These are phyloP conservation scores for Sisyra terminalis DNA, from an alignment of 2,888 invertebrate species.

Conservation along the genomic window DNA sequence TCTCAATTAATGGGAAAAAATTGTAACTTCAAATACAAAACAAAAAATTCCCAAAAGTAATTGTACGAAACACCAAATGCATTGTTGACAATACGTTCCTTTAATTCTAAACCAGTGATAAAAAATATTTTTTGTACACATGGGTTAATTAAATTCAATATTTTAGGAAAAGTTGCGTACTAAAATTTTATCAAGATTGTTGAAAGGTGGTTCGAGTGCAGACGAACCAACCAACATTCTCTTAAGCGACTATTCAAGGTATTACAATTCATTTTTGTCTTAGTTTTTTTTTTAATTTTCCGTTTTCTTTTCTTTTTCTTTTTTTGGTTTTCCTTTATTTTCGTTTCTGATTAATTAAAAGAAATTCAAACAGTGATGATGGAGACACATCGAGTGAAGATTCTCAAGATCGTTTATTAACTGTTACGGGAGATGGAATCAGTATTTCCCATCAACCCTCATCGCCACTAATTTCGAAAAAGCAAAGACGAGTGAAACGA, in stretches of 20 bases:
- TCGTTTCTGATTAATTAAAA: not conserved
- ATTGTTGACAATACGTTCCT: too few relatives aligned
- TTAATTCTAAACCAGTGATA: too few relatives aligned
- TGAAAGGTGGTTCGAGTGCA: conserved; percentile 72
- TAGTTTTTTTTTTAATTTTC: not conserved
- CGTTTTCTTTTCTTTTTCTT: not conserved
- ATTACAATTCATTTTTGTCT: conserved; percentile 12
- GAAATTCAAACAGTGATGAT: conserved; percentile 43
- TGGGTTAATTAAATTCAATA: conserved; percentile 14
- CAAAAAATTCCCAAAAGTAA: too few relatives aligned
- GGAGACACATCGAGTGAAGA: conserved; percentile 60
- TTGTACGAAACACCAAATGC: too few relatives aligned
- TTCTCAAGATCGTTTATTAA: conserved; percentile 38
- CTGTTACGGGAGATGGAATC: conserved; percentile 26
- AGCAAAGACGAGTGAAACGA: conserved; percentile 27
- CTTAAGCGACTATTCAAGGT: conserved; percentile 80
- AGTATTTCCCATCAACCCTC: conserved; percentile 52
- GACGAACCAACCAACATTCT: conserved; percentile 78
- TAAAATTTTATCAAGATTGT: conserved; percentile 63
- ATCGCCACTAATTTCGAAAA: conserved; percentile 27
- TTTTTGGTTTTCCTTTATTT: not conserved
- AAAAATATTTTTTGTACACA: not conserved
- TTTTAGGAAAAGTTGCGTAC: conserved; percentile 54
- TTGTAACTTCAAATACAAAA: too few relatives aligned
- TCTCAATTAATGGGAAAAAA: too few relatives aligned